Conservation (phyloP, 2,113 vertebrate genomes). For the Hydropotes inermis region DNA sequence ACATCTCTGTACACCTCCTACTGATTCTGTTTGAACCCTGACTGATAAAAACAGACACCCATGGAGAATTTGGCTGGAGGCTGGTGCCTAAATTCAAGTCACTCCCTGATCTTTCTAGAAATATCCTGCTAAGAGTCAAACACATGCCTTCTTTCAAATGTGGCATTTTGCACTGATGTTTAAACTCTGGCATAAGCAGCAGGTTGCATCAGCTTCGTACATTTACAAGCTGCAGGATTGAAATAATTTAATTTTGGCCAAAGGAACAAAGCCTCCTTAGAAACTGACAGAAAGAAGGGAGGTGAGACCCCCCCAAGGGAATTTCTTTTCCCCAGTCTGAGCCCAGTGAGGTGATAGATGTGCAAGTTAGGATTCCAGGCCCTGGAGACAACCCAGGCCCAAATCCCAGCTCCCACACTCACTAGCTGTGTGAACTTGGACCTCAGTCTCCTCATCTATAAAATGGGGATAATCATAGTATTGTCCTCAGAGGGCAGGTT, state of each 20-base stretch:
- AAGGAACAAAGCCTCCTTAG: background rate
- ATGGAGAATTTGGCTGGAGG: background rate
- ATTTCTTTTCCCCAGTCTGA: background rate
- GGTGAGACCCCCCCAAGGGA: background rate
- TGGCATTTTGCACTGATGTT: conserved; percentile 5
- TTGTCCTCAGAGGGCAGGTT: background rate
- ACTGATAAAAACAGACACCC: background rate
- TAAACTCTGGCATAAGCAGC: background rate
- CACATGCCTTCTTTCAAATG: background rate
- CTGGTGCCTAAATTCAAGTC: background rate
- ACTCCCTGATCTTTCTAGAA: conserved; percentile 25
- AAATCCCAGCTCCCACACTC: background rate
- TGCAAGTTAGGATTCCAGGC: background rate
- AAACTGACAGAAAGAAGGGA: background rate
- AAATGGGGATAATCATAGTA: background rate
- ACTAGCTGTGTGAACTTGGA: background rate
- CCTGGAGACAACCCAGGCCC: background rate
- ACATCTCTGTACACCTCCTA: background rate
- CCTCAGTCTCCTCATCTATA: background rate
- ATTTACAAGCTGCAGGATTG: background rate
- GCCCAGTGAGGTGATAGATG: background rate
- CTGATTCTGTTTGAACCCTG: background rate
- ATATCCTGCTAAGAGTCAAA: conserved; percentile 20
- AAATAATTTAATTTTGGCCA: conserved; percentile 3
- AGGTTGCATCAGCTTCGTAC: background rate